phyloP scores from a whole-genome alignment of 2,888 invertebrate genomes.

The Argyra leucocephala region DNA sequence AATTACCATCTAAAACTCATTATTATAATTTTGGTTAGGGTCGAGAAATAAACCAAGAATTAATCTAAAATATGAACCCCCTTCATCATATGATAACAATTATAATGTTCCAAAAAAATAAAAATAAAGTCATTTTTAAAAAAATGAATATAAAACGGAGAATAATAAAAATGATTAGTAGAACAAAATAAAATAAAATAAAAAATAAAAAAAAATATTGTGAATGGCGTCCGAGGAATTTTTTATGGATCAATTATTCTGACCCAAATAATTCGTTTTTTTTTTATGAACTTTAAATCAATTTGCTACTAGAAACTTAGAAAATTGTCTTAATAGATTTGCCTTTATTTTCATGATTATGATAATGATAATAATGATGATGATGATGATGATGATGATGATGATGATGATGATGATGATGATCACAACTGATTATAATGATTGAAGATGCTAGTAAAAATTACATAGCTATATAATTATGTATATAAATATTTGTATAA shows the following conservation, averaged over 20 bases:
- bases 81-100: neutral
- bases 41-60: too few relatives aligned
- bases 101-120: neutral
- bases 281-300: neutral
- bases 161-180: neutral
- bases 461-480: too few relatives aligned
- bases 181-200: neutral
- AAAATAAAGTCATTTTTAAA: neutral
- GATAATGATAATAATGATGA: neutral
- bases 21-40: too few relatives aligned
- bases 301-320: conserved; percentile 1
- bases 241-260: conserved; percentile 1
- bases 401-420: too few relatives aligned
- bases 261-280: neutral
- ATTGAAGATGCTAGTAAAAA: too few relatives aligned
- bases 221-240: neutral
- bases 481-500: too few relatives aligned
- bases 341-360: neutral
- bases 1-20: too few relatives aligned
- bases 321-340: conserved; percentile 2
- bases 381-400: neutral
- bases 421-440: too few relatives aligned
- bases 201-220: neutral
- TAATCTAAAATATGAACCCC: neutral
- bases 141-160: neutral